These are phyloP conservation scores for Lymantria monacha DNA, from an alignment of 2,888 invertebrate species.

Conservation along the genomic window DNA sequence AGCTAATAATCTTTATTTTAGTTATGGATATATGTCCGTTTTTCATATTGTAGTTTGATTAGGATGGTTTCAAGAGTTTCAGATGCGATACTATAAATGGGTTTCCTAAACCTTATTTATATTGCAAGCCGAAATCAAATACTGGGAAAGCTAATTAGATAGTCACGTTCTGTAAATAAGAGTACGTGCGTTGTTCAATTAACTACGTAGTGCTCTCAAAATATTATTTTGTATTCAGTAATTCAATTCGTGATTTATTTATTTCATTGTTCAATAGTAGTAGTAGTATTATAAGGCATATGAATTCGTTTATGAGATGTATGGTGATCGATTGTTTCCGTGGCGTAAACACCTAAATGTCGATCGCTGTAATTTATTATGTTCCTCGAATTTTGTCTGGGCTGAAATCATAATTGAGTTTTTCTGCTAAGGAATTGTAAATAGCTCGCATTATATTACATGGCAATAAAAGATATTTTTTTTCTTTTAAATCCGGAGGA, in stretches of 20 bases:
- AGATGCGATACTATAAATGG: neutral
- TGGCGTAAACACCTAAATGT: too few species aligned
- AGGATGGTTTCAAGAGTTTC: neutral
- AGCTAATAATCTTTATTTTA: too few species aligned
- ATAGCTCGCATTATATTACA: too few species aligned
- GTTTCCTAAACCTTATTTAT: neutral
- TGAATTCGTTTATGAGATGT: neutral
- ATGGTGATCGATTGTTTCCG: too few species aligned
- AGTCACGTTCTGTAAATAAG: neutral
- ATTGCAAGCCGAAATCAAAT: neutral
- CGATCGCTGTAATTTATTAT: too few species aligned
- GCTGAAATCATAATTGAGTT: too few species aligned
- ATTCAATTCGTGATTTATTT: neutral
- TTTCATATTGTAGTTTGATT: neutral
- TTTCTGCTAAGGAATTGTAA: too few species aligned
- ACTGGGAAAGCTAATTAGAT: neutral
- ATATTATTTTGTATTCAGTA: too few species aligned
- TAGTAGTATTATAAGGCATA: neutral
- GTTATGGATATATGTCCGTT: neutral
- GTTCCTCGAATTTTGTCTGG: too few species aligned
- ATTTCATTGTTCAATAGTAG: neutral
- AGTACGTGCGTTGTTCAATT: neutral
- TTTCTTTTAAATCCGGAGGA: too few species aligned
- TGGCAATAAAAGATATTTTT: too few species aligned
- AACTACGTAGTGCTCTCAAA: too few species aligned